Evolutionary conservation across 1,140 invertebrate genomes (phyloP).

Genomic region (Calliphora vicina): DNA sequence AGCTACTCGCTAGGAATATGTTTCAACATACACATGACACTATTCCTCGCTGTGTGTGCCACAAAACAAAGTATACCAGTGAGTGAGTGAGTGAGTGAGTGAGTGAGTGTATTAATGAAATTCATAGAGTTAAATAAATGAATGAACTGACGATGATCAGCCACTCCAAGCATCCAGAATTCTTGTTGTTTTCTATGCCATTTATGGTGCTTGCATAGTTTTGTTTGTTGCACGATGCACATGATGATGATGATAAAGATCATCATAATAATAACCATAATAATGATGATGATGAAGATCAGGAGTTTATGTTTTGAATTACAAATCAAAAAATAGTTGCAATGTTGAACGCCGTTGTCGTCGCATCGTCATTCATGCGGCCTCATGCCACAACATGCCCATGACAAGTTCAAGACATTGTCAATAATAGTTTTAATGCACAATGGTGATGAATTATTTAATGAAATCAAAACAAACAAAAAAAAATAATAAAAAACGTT

Average conservation of each 20-base stretch:
- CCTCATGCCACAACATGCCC: slow-evolving; percentile 13
- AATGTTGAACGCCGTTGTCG: neutral
- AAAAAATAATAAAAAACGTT: neutral
- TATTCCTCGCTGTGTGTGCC: neutral
- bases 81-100: too few species aligned
- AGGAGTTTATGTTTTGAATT: slow-evolving; percentile 24
- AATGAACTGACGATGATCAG: slow-evolving; percentile 12
- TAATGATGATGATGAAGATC: neutral
- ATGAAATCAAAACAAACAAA: neutral
- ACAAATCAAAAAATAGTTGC: slow-evolving; percentile 21
- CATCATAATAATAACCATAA: neutral
- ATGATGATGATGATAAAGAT: too few species aligned
- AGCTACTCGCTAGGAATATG: neutral
- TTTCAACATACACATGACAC: slow-evolving; percentile 22
- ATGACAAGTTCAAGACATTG: slow-evolving; percentile 34
- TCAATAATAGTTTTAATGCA: slow-evolving; percentile 34
- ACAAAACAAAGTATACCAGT: neutral
- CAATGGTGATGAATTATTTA: slow-evolving; percentile 33
- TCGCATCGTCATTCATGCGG: neutral
- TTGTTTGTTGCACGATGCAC: neutral
- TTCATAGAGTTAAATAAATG: slow-evolving; percentile 22
- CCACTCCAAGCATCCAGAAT: neutral
- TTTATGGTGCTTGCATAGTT: slow-evolving; percentile 20
- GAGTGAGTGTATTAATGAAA: slow-evolving; percentile 25
- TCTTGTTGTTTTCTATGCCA: neutral